Conservation (phyloP, 2,888 invertebrate species). For the Colostygia pectinataria region DNA sequence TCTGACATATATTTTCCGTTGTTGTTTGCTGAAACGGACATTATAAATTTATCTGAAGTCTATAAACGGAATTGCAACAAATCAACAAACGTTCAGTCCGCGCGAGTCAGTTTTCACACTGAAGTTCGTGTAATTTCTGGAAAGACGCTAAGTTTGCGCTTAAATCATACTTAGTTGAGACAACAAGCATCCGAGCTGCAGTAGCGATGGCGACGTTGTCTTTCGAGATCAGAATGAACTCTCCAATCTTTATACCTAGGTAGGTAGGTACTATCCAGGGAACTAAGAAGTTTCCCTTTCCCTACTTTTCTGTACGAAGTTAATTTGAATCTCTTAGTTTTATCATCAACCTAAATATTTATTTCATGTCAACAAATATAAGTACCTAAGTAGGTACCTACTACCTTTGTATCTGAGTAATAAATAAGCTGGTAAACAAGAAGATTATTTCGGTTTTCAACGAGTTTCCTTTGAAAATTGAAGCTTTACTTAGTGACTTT, state of each 20-base stretch:
- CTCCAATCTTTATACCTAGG: background rate
- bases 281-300: too few relatives aligned
- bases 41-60: constrained; percentile 10
- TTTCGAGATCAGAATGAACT: constrained; percentile 1
- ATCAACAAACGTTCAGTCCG: constrained; percentile 25
- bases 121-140: constrained; percentile 56
- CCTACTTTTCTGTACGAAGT: too few relatives aligned
- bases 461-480: too few relatives aligned
- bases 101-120: constrained; percentile 44
- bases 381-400: too few relatives aligned
- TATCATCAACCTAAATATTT: too few relatives aligned
- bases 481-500: too few relatives aligned
- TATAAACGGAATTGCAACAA: constrained; percentile 22
- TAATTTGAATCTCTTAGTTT: too few relatives aligned
- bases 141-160: constrained; percentile 55
- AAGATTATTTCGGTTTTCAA: too few relatives aligned
- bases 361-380: too few relatives aligned
- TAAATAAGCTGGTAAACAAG: too few relatives aligned
- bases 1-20: background rate
- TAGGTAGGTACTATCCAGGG: constrained; percentile 16
- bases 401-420: too few relatives aligned
- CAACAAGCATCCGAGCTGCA: constrained; percentile 48
- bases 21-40: constrained; percentile 6
- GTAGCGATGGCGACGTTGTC: constrained; percentile 2
- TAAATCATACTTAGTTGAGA: constrained; percentile 62